Evolutionary conservation across 2,113 vertebrate genomes (phyloP).

Genomic region (Crotalus tigris): DNA sequence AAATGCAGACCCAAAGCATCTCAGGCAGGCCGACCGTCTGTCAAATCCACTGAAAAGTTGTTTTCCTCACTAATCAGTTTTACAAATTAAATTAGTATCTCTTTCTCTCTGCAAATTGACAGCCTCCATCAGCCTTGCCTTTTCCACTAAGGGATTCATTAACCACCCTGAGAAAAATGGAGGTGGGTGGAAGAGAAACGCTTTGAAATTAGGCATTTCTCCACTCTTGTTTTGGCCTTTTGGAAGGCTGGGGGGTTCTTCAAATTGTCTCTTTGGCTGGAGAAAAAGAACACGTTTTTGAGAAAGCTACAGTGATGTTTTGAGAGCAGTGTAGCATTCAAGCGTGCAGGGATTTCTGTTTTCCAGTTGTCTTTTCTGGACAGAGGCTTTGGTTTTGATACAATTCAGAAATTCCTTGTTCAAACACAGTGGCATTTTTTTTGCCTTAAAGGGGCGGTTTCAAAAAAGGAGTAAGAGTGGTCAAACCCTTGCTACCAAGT

Average conservation of each 20-base stretch:
- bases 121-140: background rate
- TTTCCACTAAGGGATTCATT: background rate
- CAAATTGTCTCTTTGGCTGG: too few relatives aligned
- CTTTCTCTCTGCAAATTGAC: background rate
- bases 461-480: background rate
- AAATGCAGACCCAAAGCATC: constrained; percentile 19
- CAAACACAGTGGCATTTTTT: background rate
- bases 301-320: background rate
- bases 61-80: constrained; percentile 47
- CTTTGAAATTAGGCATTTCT: background rate
- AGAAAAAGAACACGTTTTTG: background rate
- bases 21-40: constrained; percentile 41
- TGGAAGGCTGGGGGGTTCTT: background rate
- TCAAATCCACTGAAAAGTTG: constrained; percentile 43
- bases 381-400: background rate
- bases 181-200: too few relatives aligned
- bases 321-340: background rate
- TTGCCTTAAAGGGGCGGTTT: background rate
- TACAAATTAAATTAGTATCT: constrained; percentile 42
- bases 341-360: background rate
- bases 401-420: background rate
- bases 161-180: background rate
- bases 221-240: background rate
- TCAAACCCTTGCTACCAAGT: background rate
- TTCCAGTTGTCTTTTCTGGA: background rate